Conservation (phyloP, 2,888 invertebrate species). For the Apotomis capreana region DNA sequence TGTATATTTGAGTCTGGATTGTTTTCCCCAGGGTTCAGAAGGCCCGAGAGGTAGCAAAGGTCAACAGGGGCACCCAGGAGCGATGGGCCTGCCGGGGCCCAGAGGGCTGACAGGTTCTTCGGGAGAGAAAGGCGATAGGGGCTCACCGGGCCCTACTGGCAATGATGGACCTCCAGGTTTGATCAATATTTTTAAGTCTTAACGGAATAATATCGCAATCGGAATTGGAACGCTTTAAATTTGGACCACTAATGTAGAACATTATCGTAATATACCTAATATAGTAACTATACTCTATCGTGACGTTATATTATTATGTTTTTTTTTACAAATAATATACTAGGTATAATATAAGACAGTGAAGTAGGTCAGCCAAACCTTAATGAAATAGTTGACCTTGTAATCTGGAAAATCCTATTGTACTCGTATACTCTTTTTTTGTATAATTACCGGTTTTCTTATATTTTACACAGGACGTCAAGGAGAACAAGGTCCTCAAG, state of each 20-base stretch:
- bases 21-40: slow-evolving; percentile 79
- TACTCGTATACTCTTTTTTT: background rate
- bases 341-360: too few species aligned
- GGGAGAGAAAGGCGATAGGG: slow-evolving; percentile 91
- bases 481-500: slow-evolving; percentile 91
- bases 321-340: too few species aligned
- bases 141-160: slow-evolving; percentile 86
- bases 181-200: background rate
- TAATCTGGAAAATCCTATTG: too few species aligned
- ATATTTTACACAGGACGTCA: slow-evolving; percentile 75
- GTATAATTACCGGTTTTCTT: slow-evolving; percentile 3
- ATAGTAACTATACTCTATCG: too few species aligned
- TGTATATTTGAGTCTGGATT: background rate
- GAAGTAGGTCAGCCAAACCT: too few species aligned
- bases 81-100: slow-evolving; percentile 88
- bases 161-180: slow-evolving; percentile 90
- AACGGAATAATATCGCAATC: too few species aligned
- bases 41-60: slow-evolving; percentile 88
- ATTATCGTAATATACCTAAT: too few species aligned
- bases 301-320: too few species aligned
- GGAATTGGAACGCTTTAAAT: too few species aligned
- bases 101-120: slow-evolving; percentile 86
- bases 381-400: too few species aligned
- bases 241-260: too few species aligned
- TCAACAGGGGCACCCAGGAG: slow-evolving; percentile 87